phyloP scores from a whole-genome alignment of 2,888 invertebrate species.

The Gasteruption jaculator region DNA sequence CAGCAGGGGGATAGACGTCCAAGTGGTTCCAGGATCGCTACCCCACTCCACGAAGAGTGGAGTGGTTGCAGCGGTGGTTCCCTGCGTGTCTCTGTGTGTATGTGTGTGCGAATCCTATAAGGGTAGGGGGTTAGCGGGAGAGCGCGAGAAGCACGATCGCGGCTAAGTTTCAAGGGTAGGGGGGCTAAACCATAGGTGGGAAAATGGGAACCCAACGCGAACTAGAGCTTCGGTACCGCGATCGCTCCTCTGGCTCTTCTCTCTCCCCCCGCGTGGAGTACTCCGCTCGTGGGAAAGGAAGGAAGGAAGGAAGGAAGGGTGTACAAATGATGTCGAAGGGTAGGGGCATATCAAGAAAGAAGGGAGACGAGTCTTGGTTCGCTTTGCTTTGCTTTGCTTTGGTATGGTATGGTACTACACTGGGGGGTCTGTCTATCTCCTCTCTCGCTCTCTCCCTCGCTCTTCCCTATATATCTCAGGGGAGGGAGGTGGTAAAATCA shows the following conservation, averaged over 20 bases:
- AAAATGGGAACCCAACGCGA: constrained; percentile 38
- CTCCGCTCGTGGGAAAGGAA: background rate
- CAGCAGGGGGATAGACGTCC: constrained; percentile 36
- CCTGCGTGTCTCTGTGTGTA: too few relatives aligned
- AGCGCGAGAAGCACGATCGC: constrained; percentile 24
- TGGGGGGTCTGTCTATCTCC: too few relatives aligned
- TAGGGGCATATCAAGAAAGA: constrained; percentile 45
- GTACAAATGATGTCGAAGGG: constrained; percentile 21
- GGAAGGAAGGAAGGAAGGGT: constrained; percentile 2
- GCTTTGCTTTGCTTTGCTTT: constrained; percentile 16
- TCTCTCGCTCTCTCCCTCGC: too few relatives aligned
- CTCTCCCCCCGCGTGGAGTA: constrained; percentile 8
- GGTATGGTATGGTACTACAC: background rate
- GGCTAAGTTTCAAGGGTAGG: constrained; percentile 29
- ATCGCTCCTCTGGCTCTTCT: constrained; percentile 5
- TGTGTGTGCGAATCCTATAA: too few relatives aligned
- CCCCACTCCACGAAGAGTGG: constrained; percentile 35
- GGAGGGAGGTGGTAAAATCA: constrained; percentile 39
- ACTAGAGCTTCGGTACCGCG: constrained; percentile 27
- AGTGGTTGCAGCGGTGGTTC: constrained; percentile 28
- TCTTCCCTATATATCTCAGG: constrained; percentile 31
- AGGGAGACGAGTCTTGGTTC: constrained; percentile 40
- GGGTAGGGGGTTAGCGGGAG: constrained; percentile 36
- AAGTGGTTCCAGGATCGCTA: constrained; percentile 39
- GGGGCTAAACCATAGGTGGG: constrained; percentile 37